Evolutionary conservation across 1,140 invertebrate species (phyloP).

Genomic region (Agrilus planipennis): DNA sequence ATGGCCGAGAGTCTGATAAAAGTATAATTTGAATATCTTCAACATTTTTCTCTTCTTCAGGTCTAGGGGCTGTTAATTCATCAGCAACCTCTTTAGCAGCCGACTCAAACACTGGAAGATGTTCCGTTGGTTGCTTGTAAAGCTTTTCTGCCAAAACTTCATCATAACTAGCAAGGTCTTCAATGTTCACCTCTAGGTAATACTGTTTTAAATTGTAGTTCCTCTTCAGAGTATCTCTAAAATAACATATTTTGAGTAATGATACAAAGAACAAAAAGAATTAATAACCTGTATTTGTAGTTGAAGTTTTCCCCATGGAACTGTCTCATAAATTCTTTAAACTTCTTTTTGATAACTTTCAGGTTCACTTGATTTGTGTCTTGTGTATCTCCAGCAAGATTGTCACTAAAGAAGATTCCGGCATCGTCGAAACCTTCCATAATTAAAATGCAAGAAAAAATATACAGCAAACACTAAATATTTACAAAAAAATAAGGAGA

Average conservation of each 20-base stretch:
- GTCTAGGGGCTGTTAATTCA: constrained; percentile 87
- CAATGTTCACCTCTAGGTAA: constrained; percentile 85
- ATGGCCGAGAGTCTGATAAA: constrained; percentile 71
- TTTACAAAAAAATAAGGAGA: too few species aligned
- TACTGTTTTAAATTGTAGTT: constrained; percentile 90
- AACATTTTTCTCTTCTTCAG: constrained; percentile 79
- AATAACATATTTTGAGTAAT: constrained; percentile 10
- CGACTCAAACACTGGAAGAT: constrained; percentile 92
- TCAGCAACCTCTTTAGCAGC: constrained; percentile 95
- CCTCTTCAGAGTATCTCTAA: constrained; percentile 81
- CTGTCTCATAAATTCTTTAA: constrained; percentile 91
- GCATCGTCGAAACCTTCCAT: constrained; percentile 94
- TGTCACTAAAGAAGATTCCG: constrained; percentile 87
- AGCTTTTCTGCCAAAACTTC: constrained; percentile 88
- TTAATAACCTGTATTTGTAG: constrained; percentile 83
- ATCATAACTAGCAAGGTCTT: constrained; percentile 92
- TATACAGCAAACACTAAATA: too few species aligned
- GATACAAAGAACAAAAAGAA: neutral
- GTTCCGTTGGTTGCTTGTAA: constrained; percentile 84
- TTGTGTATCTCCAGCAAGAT: constrained; percentile 63
- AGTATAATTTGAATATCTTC: constrained; percentile 92
- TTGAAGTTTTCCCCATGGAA: constrained; percentile 91
- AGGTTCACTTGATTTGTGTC: constrained; percentile 58
- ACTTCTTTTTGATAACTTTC: constrained; percentile 78
- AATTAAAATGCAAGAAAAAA: too few species aligned